phyloP scores from a whole-genome alignment of 37 sponge, comb jelly and placozoan species.

The Agelas oroides region DNA sequence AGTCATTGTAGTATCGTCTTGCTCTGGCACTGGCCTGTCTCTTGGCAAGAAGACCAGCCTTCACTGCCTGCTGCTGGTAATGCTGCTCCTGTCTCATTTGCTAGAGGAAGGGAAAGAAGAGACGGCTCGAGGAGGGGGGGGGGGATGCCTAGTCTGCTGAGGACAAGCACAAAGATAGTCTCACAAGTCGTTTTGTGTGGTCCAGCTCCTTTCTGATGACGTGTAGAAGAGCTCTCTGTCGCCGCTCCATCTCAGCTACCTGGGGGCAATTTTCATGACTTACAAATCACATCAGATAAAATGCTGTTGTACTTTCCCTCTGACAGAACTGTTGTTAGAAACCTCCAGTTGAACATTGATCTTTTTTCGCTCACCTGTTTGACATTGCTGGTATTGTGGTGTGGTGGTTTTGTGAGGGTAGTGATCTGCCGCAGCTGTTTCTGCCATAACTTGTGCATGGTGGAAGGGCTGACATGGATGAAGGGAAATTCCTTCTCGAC shows the following conservation, averaged over 20 bases:
- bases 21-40: constrained; percentile 46
- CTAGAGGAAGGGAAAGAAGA: too few species aligned
- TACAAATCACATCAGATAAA: too few species aligned
- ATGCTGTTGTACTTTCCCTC: too few species aligned
- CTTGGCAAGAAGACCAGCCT: not conserved
- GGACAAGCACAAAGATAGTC: too few species aligned
- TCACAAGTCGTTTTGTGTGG: constrained; percentile 65
- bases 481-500: constrained; percentile 65
- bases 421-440: constrained; percentile 79
- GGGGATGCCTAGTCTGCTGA: too few species aligned
- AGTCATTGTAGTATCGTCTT: constrained; percentile 71
- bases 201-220: constrained; percentile 67
- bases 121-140: not conserved
- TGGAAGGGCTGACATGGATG: constrained; percentile 58
- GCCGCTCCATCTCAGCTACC: constrained; percentile 47
- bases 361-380: not conserved
- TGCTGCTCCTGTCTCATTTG: constrained; percentile 19
- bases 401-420: constrained; percentile 37
- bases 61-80: constrained; percentile 19
- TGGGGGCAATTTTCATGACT: not conserved
- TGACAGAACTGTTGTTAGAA: too few species aligned
- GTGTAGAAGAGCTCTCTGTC: constrained; percentile 54
- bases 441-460: constrained; percentile 64
- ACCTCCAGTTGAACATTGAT: too few species aligned
- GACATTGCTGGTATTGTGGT: not conserved